Percentiles rank a stretch among this genome's conserved stretches.
These are phyloP conservation scores for Pammene fasciana DNA, from an alignment of 2,888 invertebrate species.

Conservation along the genomic window DNA sequence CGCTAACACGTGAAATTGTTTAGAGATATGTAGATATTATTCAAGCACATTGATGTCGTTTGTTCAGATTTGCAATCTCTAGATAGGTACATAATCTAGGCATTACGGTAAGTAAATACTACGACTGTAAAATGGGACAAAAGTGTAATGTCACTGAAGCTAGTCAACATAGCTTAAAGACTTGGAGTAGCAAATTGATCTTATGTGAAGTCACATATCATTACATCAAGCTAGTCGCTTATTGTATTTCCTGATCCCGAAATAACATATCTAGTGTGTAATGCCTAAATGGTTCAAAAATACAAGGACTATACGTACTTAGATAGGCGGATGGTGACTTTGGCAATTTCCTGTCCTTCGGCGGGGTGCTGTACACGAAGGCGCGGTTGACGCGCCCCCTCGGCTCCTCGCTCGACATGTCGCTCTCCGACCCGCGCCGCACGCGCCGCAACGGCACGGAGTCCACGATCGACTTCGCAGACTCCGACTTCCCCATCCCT, in stretches of 20 bases:
- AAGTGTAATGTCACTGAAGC: neutral
- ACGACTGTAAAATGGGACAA: neutral
- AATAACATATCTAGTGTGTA: neutral
- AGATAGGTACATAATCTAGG: conserved; percentile 27
- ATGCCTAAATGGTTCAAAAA: neutral
- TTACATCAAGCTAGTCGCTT: no score
- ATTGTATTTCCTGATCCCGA: no score
- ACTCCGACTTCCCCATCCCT: conserved; percentile 72
- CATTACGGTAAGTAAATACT: conserved; percentile 17
- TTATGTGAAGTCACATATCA: no score
- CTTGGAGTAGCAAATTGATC: neutral
- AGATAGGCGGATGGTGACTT: conserved; percentile 74
- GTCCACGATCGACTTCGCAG: conserved; percentile 68
- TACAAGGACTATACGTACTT: conserved; percentile 65
- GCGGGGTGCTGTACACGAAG: conserved; percentile 80
- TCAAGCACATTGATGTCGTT: conserved; percentile 21
- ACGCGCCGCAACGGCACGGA: conserved; percentile 61
- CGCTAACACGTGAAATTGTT: no score
- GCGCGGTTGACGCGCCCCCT: conserved; percentile 75
- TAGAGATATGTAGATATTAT: neutral
- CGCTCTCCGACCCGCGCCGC: conserved; percentile 77
- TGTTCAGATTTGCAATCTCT: conserved; percentile 29
- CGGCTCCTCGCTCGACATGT: conserved; percentile 64
- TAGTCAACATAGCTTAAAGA: neutral
- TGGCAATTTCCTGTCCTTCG: conserved; percentile 75